Evolutionary conservation across 2,113 vertebrate genomes (phyloP), one percentile per base, ranked within the genome.

Genomic region (Ammospiza nelsoni): DNA sequence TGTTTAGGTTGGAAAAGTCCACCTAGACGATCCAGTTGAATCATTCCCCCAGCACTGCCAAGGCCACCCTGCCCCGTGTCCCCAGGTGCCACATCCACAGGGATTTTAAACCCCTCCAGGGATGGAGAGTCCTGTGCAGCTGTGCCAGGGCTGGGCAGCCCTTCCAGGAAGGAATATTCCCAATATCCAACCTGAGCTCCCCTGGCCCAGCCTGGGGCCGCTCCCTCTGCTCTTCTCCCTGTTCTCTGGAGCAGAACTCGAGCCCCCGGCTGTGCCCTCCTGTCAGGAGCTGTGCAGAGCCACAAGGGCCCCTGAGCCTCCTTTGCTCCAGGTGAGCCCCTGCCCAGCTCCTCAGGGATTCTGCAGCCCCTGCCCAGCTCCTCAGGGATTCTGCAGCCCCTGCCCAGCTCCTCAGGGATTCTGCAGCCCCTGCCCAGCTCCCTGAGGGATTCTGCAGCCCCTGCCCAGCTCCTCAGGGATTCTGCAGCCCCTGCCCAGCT

Each of bases 11-110:
- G 63, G 57, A 63, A 17, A 57, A 69, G n/a, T 15, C 49, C 63
- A 33, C 41, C 13, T 1, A 57, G 25, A 27, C 0, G 0, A 49
- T 14, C 15, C 13, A 20, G 48, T 3, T 35, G 41, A 57, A 49
- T 18, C 35, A 8, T 43, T 66, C 11, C n/a, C 12, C 41, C 55
- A 69, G 71, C 55, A 13, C 24, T 75, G 69, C 54, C 3, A 39
- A 35, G 12, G 54, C 46, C 69, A 68, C 28, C 17, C 39, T 61
- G 41, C 0, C 41, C 39, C 21, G 0, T 23, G 18, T 27, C n/a
- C 71, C 48, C 63, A 69, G 0, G 12, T 49, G 79, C 55, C 63
- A 76, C 57, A 57, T 7, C 21, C 13, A 43, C 22, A 33, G 0
- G 7, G 29, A 4, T 71, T 27, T 62, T 6, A 48, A 31, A 83